A percentile compares a stretch with the other conserved stretches of the same genome.
Evolutionary conservation across 2,888 invertebrate genomes (phyloP).

Genomic region (Nycteola revayana): DNA sequence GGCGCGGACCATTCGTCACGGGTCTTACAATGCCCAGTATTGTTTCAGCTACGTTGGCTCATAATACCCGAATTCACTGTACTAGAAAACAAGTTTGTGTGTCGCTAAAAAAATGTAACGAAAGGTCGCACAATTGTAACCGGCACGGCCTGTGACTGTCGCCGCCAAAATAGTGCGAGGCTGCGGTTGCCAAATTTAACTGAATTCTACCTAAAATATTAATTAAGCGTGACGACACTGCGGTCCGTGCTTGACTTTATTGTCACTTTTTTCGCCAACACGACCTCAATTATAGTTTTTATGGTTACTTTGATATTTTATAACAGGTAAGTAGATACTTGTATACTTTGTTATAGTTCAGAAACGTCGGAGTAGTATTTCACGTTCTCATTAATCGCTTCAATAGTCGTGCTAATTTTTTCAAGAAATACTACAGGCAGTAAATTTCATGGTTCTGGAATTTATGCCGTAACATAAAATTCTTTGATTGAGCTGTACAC

Average conservation of each 20-base stretch:
- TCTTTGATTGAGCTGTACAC: conserved; percentile 38
- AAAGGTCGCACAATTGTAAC: conserved; percentile 41
- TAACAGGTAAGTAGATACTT: conserved; percentile 48
- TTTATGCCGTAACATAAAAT: conserved; percentile 63
- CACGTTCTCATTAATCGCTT: conserved; percentile 77
- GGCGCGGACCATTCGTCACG: conserved; percentile 68
- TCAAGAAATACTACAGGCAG: conserved; percentile 64
- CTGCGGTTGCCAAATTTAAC: conserved; percentile 60
- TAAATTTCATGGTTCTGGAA: conserved; percentile 66
- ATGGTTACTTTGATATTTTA: conserved; percentile 57
- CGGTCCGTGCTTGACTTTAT: conserved; percentile 55
- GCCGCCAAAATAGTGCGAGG: conserved; percentile 40
- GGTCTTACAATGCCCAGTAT: conserved; percentile 62
- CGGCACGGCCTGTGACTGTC: conserved; percentile 24
- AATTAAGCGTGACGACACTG: conserved; percentile 64
- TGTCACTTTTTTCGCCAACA: conserved; percentile 61
- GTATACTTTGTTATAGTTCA: conserved; percentile 65
- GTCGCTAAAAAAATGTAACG: conserved; percentile 39
- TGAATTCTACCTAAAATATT: conserved; percentile 70
- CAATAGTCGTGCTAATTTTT: conserved; percentile 77
- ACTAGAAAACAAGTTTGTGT: conserved; percentile 57
- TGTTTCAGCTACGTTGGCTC: conserved; percentile 65
- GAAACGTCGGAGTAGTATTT: conserved; percentile 65
- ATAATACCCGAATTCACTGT: conserved; percentile 55
- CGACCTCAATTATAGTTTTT: conserved; percentile 66